These are phyloP conservation scores for Parascotia fuliginaria DNA, from an alignment of 2,888 invertebrate species.

Conservation along the genomic window DNA sequence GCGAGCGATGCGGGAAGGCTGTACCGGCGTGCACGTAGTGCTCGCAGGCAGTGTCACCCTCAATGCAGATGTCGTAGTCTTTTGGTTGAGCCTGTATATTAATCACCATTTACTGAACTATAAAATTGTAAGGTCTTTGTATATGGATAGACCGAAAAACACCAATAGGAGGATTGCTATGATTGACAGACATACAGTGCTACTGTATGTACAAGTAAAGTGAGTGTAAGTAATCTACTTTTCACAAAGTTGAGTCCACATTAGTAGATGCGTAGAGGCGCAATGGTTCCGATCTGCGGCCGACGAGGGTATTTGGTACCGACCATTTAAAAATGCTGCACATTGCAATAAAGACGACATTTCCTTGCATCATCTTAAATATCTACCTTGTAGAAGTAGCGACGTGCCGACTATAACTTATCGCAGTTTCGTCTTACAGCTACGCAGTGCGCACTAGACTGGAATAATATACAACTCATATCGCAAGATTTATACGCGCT, in stretches of 20 bases:
- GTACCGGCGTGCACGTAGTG: conserved; percentile 68
- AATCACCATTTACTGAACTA: too few species aligned
- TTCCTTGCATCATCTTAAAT: neutral
- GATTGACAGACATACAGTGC: too few species aligned
- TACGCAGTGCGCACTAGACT: conserved; percentile 6
- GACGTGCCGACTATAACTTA: conserved; percentile 4
- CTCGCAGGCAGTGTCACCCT: conserved; percentile 63
- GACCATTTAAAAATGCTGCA: conserved; percentile 4
- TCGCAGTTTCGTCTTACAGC: conserved; percentile 8
- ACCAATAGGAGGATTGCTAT: too few species aligned
- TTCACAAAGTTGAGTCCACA: too few species aligned
- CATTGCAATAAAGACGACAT: conserved; percentile 1
- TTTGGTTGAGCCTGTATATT: conserved; percentile 72
- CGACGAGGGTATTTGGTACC: too few species aligned
- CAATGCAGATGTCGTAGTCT: conserved; percentile 68
- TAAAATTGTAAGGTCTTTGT: too few species aligned
- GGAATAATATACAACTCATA: conserved; percentile 6
- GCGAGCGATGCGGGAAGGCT: conserved; percentile 60
- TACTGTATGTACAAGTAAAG: too few species aligned
- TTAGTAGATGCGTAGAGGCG: too few species aligned
- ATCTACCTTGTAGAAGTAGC: neutral
- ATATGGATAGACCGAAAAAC: too few species aligned
- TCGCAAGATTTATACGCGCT: conserved; percentile 2
- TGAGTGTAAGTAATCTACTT: too few species aligned
- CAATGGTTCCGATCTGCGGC: too few species aligned